phyloP scores from a whole-genome alignment of 1,140 invertebrate species.

The Drosophila lini region DNA sequence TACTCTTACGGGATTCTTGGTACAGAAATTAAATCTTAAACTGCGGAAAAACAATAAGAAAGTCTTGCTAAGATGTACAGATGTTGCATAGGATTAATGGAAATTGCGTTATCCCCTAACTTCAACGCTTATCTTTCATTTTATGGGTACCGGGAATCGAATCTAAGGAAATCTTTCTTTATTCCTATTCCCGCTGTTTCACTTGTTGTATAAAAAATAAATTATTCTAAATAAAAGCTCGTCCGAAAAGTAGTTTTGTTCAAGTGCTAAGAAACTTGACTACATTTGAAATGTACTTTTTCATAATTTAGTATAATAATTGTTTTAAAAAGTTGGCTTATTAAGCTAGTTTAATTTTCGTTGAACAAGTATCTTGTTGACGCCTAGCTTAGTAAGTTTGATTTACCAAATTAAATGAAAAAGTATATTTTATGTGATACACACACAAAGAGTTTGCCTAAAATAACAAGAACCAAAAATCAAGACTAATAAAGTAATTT shows the following conservation, averaged over 20 bases:
- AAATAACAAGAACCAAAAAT: background rate
- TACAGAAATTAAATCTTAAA: background rate
- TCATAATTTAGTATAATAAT: background rate
- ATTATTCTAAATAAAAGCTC: background rate
- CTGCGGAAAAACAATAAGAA: background rate
- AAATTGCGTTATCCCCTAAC: no score
- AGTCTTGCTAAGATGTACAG: no score
- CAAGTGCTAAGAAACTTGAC: no score
- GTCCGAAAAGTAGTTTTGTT: background rate
- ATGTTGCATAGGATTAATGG: no score
- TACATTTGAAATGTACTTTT: background rate
- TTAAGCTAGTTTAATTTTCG: background rate
- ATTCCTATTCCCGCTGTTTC: background rate
- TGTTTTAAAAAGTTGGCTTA: background rate
- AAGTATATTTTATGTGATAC: background rate
- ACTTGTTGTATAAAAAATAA: background rate
- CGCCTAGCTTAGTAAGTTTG: fast-evolving
- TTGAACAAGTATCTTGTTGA: background rate
- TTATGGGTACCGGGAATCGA: no score
- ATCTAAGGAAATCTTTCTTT: background rate
- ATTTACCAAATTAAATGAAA: background rate
- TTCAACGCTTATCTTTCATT: no score
- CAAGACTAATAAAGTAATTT: background rate
- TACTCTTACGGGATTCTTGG: no score
- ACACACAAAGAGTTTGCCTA: no score